phyloP scores from a whole-genome alignment of 2,797 vertebrate species.

The Arrhamphus sclerolepis region DNA sequence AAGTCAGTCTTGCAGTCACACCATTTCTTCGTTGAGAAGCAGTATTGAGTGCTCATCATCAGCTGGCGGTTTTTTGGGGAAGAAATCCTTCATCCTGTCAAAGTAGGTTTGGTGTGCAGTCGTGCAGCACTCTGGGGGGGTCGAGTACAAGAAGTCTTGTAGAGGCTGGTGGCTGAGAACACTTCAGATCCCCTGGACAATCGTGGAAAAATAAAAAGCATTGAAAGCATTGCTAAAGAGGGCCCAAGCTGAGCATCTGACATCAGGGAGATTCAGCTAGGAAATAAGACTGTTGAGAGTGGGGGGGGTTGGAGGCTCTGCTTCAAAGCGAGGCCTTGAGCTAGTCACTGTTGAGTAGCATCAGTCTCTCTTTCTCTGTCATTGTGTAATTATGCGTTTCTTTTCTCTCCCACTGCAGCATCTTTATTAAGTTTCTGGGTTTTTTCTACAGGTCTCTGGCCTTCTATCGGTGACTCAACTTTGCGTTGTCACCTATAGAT shows the following conservation, averaged over 20 bases:
- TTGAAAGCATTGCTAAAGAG: slow-evolving; percentile 38
- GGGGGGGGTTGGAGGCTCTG: no score
- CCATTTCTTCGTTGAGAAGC: slow-evolving; percentile 41
- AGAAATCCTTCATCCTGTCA: slow-evolving; percentile 5
- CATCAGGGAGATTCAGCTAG: slow-evolving; percentile 35
- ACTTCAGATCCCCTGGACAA: slow-evolving; percentile 32
- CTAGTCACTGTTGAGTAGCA: slow-evolving; percentile 31
- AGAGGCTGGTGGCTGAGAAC: slow-evolving; percentile 3
- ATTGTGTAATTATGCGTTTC: slow-evolving; percentile 19
- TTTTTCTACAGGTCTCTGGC: slow-evolving; percentile 15
- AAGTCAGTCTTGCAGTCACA: slow-evolving; percentile 40
- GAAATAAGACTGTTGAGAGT: slow-evolving; percentile 36
- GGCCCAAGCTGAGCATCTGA: slow-evolving; percentile 29
- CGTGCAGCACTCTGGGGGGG: background rate
- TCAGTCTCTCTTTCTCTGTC: slow-evolving; percentile 14
- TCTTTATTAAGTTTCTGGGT: slow-evolving; percentile 6
- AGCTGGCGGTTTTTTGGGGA: slow-evolving; percentile 12
- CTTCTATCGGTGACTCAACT: slow-evolving; percentile 31
- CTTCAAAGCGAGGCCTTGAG: slow-evolving; percentile 47
- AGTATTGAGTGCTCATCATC: slow-evolving; percentile 30
- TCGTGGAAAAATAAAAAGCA: slow-evolving; percentile 23
- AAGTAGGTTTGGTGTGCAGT: slow-evolving; percentile 19
- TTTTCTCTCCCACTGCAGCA: background rate
- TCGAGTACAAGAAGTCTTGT: slow-evolving; percentile 5
- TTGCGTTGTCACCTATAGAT: slow-evolving; percentile 19